Conservation (phyloP, 2,113 vertebrate genomes). For the Stomatorhinus ivindoensis region DNA sequence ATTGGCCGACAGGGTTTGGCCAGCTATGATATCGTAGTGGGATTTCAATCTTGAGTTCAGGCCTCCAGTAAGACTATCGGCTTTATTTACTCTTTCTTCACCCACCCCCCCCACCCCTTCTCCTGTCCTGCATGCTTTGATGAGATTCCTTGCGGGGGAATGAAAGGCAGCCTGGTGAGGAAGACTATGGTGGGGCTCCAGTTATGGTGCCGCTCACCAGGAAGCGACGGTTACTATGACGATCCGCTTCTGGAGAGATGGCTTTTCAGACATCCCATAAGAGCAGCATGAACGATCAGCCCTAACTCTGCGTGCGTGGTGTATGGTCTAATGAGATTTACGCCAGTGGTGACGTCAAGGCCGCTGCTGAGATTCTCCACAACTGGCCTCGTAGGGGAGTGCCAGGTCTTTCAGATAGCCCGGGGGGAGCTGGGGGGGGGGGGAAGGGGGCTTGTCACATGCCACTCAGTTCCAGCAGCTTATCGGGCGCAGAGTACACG, state of each 20-base stretch:
- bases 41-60: background rate
- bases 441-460: background rate
- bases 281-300: background rate
- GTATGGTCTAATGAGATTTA: background rate
- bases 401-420: background rate
- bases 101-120: background rate
- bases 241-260: background rate
- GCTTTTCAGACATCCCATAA: background rate
- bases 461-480: background rate
- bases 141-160: background rate
- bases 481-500: background rate
- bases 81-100: background rate
- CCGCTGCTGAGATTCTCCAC: background rate
- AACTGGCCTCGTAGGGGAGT: background rate
- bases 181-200: background rate
- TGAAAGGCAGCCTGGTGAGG: background rate
- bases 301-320: background rate
- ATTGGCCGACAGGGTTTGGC: too few species aligned
- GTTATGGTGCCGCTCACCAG: constrained; percentile 9
- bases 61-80: background rate
- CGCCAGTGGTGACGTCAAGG: background rate
- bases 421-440: background rate
- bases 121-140: background rate
- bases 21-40: background rate
- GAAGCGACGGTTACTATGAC: background rate